Evolutionary conservation across 2,113 vertebrate genomes (phyloP).

Genomic region (Hippocampus abdominalis): DNA sequence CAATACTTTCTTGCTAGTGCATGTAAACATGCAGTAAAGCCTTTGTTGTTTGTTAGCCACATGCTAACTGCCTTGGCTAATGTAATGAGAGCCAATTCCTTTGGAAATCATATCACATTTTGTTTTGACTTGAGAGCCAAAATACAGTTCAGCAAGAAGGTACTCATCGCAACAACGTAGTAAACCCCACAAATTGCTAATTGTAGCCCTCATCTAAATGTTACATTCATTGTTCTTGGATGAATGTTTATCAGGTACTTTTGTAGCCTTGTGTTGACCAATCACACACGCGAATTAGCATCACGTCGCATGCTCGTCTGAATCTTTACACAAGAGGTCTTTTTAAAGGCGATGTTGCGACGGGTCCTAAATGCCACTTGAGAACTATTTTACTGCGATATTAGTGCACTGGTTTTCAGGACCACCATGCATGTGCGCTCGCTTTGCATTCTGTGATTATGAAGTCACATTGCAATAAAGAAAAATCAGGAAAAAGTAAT

Average conservation of each 20-base stretch:
- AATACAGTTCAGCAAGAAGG: neutral
- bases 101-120: neutral
- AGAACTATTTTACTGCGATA: constrained; percentile 63
- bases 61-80: neutral
- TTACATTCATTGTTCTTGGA: neutral
- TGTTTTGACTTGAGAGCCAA: neutral
- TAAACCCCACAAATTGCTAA: neutral
- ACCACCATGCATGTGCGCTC: constrained; percentile 29
- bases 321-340: neutral
- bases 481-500: neutral
- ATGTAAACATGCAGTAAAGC: neutral
- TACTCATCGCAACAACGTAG: neutral
- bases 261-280: neutral
- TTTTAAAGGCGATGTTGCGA: constrained; percentile 47
- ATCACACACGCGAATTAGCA: neutral
- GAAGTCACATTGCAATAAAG: constrained; percentile 36
- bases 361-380: constrained; percentile 44
- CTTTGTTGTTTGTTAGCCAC: neutral
- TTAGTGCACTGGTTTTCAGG: constrained; percentile 53
- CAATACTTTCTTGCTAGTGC: neutral
- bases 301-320: neutral
- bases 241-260: constrained; percentile 2
- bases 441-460: constrained; percentile 54
- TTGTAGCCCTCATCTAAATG: neutral
- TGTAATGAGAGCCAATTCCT: neutral